These are phyloP conservation scores for Dicerorhinus sumatrensis DNA, from an alignment of 2,113 vertebrate genomes.

Conservation along the genomic window DNA sequence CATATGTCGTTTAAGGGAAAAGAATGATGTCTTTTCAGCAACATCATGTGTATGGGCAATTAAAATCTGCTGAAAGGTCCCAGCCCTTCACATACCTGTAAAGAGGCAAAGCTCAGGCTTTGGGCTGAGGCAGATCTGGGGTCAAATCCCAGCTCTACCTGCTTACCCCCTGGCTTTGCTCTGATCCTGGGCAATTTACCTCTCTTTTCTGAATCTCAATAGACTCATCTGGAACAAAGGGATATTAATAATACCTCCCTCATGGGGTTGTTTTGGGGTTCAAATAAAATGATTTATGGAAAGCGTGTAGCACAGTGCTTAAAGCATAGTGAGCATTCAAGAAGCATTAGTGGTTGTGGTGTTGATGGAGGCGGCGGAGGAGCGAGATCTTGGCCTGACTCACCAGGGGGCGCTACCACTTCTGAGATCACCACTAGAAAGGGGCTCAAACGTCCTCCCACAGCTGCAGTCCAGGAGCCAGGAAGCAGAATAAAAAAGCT, in stretches of 20 bases:
- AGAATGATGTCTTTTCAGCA: background rate
- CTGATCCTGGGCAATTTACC: background rate
- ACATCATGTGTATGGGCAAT: background rate
- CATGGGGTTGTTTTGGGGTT: background rate
- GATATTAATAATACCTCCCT: background rate
- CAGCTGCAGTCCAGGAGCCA: background rate
- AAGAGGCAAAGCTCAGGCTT: background rate
- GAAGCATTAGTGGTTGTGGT: background rate
- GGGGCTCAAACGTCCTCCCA: background rate
- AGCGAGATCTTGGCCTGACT: background rate
- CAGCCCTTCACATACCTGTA: background rate
- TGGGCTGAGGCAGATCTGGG: background rate
- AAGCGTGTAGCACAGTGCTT: background rate
- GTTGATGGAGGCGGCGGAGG: background rate
- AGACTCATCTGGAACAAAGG: background rate
- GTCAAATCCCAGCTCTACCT: background rate
- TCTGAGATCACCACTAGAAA: background rate
- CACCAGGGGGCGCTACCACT: background rate
- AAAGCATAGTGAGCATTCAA: background rate
- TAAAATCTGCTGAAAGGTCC: slow-evolving; percentile 18
- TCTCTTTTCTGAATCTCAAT: background rate
- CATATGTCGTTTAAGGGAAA: background rate
- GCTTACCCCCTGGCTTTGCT: background rate
- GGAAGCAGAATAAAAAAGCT: slow-evolving; percentile 19
- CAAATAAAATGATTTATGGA: slow-evolving; percentile 24